Base-by-base conservation (phyloP, 2,113 vertebrate genomes). In the Sminthopsis crassicaudata region DNA sequence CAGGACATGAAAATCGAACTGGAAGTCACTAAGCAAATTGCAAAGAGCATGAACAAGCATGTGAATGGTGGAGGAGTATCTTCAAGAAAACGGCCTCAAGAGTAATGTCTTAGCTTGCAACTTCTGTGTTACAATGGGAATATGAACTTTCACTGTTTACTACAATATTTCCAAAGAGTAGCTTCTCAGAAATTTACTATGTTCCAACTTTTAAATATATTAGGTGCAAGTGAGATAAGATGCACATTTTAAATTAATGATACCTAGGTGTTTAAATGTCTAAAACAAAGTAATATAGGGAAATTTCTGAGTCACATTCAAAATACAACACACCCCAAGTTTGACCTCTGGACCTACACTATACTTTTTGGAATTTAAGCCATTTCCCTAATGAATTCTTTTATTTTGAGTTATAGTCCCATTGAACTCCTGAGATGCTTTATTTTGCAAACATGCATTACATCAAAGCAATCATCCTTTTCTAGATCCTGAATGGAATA, bases 191-290 rank as follows among this genome's bases (percentile, higher is more conserved):
- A 94, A 97, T 92, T 46, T 94, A 25, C 90, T 53, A 25, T 19
- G 25, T 54, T 92, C 48, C 94, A 92, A 46, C 46, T 96, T 94
- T 54, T 0, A 0, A 96, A 95, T 96, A 95, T n/a, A 95, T 94
- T 55, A n/a, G 54, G 53, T 94, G 4, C 92, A 97, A 95, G 42
- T 60, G 92, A 96, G 92, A 94, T 91, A 55, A 96, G 94, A 53
- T 91, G 89, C 84, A 93, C 95, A 96, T 46, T 98, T 97, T 88
- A 92, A 97, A 95, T 97, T 97, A 92, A 93, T 97, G 92, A 94
- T 91, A 96, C 24, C 55, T 96, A 52, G 23, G 24, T 8, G 10
- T 96, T 95, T 95, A 95, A 91, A 89, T 88, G 67, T 53, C 51
- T 91, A 11, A 96, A 97, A 94, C 93, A 96, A 97, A 93, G 95